Base-by-base conservation (phyloP, 2,113 vertebrate genomes). In the Lycaon pictus region DNA sequence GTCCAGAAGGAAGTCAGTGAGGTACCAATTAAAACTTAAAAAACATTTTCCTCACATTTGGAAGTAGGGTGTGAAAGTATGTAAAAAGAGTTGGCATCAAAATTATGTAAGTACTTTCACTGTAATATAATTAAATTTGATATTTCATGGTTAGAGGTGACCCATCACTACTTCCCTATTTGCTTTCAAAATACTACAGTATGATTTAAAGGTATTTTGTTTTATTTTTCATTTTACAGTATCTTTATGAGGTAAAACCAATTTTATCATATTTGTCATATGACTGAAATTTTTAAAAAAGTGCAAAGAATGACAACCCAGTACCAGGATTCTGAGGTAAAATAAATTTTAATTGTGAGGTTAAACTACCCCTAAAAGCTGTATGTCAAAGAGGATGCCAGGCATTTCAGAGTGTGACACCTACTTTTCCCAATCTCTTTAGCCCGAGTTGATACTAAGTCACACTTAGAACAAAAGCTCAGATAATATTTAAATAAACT, bases 21-120 rank as follows among this genome's bases (percentile, higher is more conserved):
- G 92, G 25, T 32, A 25, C 29, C 23, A 32, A 10, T 8, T 63
- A 15, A 91, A 71, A 2, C 32, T 69, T 35, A 55, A n/a, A 85
- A 77, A 37, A 29, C 37, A 7, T 82, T 91, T 93, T 87, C 17
- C 48, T 89, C 86, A 81, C 17, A 58, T 90, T 60, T 93, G 48
- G 48, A 95, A 80, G 32, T 25, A 63, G 55, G 2, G 1, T 4
- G 22, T n/a, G 3, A 88, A 93, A 32, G 35, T 51, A 58, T 48
- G 81, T 86, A 62, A 60, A 74, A 82, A 63, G 37, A 60, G 4
- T 17, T 72, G 35, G 20, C 25, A n/a, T 76, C 56, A 37, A 96
- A 90, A 74, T 56, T 80, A 35, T 29, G 16, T 32, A 80, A 87
- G 22, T 55, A 43, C 19, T 89, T 92, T 82, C 9, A 60, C 9